Evolutionary conservation across 2,888 invertebrate species (phyloP).

Genomic region (Drymonia ruficornis): DNA sequence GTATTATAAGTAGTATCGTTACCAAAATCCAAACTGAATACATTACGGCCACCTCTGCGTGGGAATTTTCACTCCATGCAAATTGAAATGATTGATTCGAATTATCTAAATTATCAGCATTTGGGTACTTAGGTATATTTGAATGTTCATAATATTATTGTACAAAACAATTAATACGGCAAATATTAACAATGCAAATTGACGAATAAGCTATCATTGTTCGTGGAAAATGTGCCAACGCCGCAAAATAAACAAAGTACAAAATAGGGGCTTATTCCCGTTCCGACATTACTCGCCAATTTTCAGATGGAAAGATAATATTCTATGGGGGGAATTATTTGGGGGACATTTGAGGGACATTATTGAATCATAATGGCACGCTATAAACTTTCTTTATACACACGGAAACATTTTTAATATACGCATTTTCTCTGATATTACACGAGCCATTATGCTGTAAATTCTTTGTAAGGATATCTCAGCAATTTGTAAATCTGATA

Average conservation of each 20-base stretch:
- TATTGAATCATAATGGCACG: conserved; percentile 14
- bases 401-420: not conserved
- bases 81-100: conserved; percentile 14
- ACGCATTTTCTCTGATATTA: not conserved
- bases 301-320: conserved; percentile 43
- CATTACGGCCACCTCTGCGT: no score
- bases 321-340: conserved; percentile 28
- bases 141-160: conserved; percentile 40
- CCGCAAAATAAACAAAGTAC: conserved; percentile 51
- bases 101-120: conserved; percentile 29
- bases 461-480: not conserved
- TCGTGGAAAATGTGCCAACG: conserved; percentile 33
- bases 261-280: conserved; percentile 44
- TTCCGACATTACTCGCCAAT: conserved; percentile 37
- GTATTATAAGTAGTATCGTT: no score
- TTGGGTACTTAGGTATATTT: conserved; percentile 20
- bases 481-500: not conserved
- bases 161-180: conserved; percentile 47
- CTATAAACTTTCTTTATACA: not conserved
- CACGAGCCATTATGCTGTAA: not conserved
- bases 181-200: conserved; percentile 61
- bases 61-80: conserved; percentile 5
- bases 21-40: no score
- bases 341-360: conserved; percentile 24
- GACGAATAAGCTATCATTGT: conserved; percentile 57